These are phyloP conservation scores for Caretta caretta DNA, from an alignment of 2,113 vertebrate genomes.

Conservation along the genomic window DNA sequence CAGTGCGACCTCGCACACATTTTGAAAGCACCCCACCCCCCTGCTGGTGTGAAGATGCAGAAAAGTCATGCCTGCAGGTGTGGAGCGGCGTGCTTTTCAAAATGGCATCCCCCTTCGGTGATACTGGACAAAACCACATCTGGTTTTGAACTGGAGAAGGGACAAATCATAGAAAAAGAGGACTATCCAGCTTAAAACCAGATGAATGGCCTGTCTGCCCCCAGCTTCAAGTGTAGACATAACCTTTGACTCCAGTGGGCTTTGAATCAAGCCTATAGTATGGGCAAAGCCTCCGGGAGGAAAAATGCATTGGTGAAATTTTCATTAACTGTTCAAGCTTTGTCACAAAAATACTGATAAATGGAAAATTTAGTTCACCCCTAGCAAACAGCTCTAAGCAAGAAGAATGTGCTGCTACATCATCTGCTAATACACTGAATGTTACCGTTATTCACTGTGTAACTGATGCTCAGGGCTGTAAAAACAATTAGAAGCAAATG, in stretches of 20 bases:
- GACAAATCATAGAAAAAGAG: too few relatives aligned
- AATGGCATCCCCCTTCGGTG: too few relatives aligned
- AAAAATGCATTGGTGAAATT: conserved; percentile 25
- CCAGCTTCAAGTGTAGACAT: background rate
- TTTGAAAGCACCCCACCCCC: too few relatives aligned
- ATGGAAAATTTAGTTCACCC: conserved; percentile 36
- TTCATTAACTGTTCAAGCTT: conserved; percentile 40
- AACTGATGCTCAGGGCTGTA: background rate
- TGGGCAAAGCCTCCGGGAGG: background rate
- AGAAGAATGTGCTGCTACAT: conserved; percentile 7
- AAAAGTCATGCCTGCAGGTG: too few relatives aligned
- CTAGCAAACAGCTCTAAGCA: conserved; percentile 16
- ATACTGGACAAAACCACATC: too few relatives aligned
- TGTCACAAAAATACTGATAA: background rate
- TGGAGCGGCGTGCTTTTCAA: too few relatives aligned
- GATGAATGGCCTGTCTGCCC: too few relatives aligned
- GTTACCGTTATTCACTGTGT: background rate
- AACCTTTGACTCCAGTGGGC: conserved; percentile 43
- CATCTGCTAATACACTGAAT: background rate
- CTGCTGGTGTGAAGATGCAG: too few relatives aligned
- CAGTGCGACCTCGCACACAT: too few relatives aligned
- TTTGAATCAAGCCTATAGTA: conserved; percentile 40
- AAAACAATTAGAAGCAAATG: background rate
- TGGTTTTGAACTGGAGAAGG: too few relatives aligned
- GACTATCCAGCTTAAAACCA: too few relatives aligned